Evolutionary conservation across 1,140 invertebrate genomes (phyloP), one percentile per base, ranked within the genome.

Genomic region (Drosophila burlai): DNA sequence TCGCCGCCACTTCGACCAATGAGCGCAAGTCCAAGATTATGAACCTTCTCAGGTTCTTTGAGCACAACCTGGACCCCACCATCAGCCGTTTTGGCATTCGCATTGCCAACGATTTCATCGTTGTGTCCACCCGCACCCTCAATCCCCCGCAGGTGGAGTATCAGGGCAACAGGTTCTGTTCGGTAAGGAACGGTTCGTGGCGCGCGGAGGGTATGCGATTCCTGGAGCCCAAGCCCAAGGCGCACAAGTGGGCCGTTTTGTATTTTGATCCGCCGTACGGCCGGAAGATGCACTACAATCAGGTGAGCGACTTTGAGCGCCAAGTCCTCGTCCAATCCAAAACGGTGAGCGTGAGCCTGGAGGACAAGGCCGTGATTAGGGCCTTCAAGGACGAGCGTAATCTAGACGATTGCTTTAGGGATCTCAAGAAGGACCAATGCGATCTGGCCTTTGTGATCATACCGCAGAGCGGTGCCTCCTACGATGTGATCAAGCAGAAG

Each of bases 401-500:
- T 10, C 64, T 92, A 8, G 79, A 89, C 38, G 45, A 29, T 0
- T 58, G 47, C 13, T 82, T 92, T 5, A 38, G 5, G 6, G 75
- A 91, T 8, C 55, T 92, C 0, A 90, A 90, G 43, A 38, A 18
- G 7, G 34, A 66, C 0, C 36, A 80, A 11, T 78, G n/a, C 31
- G 63, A 57, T 18, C 60, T 89, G 36, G 83, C 92, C 3, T 50
- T 96, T 13, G 93, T 96, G 7, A 91, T 96, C 50, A 94, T 95
- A 31, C 79, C 96, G 4, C 92, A 95, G 10, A 93, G 93, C 26
- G 93, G 93, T 1, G 71, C 90, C 24, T 54, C 73, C 24, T 95
- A 95, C 67, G 93, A 94, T 86, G 80, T 94, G 86, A 92, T 98
- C 0, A 98, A 98, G 91, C 95, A 96, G 78, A 93, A 94, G 9